Evolutionary conservation across 2,888 invertebrate species (phyloP), one percentile per base, ranked within the genome.

Genomic region (Leptopilina drosophilae): DNA sequence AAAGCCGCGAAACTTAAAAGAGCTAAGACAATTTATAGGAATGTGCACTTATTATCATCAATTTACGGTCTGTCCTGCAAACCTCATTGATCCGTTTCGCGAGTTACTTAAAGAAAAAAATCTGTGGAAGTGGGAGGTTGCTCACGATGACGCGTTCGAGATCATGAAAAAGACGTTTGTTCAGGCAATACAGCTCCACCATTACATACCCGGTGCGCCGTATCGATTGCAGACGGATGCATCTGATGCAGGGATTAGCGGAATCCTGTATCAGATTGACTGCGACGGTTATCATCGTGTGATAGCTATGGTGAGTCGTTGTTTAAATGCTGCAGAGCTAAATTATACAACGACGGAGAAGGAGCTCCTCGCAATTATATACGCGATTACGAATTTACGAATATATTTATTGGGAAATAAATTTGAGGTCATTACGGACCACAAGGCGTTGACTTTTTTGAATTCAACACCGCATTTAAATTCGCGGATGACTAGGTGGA

Each of bases 361-460:
- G 53, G 86, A 88, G 53, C 78, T 86, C 1, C 81, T 83, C 12
- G 86, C 86, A 0, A 78, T 87, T 2, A 81, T 88, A 0, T 85
- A 80, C 65, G 78, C 84, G 9, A 49, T 88, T 0, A 77, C 64
- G 3, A 85, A 87, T 73, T 86, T 88, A 79, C 84, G 86, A 53
- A 83, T 20, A 2, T 79, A 81, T 78, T 67, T 78, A 14, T 26
- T 76, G 20, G 77, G 77, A 15, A 15, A 53, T 42, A 42, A 8
- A 42, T 42, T 42, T 42, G 42, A 42, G 8, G 8, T 42, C 1
- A 42, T 42, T 8, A 42, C 42, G 8, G 42, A 42, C 8, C 42
- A 42, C 8, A 42, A 42, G 42, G 42, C 42, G 6, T 8, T 42
- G 6, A 42, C 42, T 0, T 42, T 42, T 4, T 8, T 42, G 6